phyloP scores from a whole-genome alignment of 2,797 vertebrate genomes.

The Cossypha heuglini region DNA sequence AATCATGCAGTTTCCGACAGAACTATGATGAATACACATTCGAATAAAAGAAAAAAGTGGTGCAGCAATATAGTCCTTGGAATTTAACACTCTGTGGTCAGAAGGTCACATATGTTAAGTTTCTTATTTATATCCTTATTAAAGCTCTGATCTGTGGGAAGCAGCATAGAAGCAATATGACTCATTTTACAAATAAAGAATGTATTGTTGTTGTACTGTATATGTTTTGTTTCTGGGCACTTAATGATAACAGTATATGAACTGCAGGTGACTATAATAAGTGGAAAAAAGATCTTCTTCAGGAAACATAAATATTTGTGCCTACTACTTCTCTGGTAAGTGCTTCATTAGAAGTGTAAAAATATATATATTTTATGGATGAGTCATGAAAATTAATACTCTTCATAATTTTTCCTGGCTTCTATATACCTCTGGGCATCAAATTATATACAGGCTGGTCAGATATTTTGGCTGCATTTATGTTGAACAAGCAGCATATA shows the following conservation, averaged over 20 bases:
- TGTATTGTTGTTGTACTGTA: conserved; percentile 46
- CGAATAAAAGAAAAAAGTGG: conserved; percentile 67
- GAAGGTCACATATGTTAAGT: conserved; percentile 77
- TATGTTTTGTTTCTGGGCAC: conserved; percentile 32
- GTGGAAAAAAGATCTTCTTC: conserved; percentile 19
- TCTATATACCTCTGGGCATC: background rate
- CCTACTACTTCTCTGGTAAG: background rate
- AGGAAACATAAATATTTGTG: conserved; percentile 24
- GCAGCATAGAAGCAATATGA: conserved; percentile 57
- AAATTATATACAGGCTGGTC: background rate
- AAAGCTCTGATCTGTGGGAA: conserved; percentile 68
- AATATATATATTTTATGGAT: background rate
- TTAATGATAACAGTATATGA: conserved; percentile 60
- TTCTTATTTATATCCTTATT: conserved; percentile 74
- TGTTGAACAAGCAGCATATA: background rate
- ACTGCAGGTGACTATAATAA: conserved; percentile 30
- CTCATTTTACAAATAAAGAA: conserved; percentile 68
- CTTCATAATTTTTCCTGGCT: background rate
- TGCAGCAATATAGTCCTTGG: conserved; percentile 70
- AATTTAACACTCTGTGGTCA: conserved; percentile 75
- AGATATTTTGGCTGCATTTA: background rate
- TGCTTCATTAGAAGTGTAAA: conserved; percentile 25
- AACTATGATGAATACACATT: conserved; percentile 61
- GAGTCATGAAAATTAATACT: background rate
- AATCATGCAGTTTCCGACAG: conserved; percentile 72